A percentile compares a stretch with the other conserved stretches of the same genome.
These are phyloP conservation scores for Tauraco hartlaubi DNA, from an alignment of 2,797 vertebrate species.

Conservation along the genomic window DNA sequence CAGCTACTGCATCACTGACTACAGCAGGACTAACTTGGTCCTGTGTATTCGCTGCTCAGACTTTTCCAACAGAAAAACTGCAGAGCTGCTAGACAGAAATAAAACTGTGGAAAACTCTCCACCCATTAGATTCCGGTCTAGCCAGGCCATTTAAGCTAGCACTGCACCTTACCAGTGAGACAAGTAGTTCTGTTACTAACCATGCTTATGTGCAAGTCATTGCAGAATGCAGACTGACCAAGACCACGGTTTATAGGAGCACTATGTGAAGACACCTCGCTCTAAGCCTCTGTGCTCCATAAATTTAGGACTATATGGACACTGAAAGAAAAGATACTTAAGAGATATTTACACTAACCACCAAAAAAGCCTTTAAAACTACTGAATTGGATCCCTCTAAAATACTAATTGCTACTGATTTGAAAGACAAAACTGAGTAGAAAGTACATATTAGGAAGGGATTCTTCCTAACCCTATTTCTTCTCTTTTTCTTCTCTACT, in stretches of 20 bases:
- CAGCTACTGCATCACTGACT: background rate
- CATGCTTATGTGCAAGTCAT: rapidly evolving
- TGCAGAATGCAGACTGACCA: background rate
- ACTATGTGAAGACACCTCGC: background rate
- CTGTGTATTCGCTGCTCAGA: background rate
- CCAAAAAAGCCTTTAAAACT: background rate
- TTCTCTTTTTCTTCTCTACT: background rate
- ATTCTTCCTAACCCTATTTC: background rate
- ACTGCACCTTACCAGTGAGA: background rate
- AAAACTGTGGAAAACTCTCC: background rate
- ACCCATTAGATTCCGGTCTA: background rate
- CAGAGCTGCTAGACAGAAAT: background rate
- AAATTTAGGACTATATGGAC: background rate
- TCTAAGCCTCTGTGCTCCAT: background rate
- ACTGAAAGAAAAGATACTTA: background rate
- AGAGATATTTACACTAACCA: background rate
- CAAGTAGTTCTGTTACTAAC: background rate
- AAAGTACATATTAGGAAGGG: background rate
- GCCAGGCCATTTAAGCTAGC: background rate
- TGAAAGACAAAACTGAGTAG: background rate
- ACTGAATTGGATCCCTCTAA: background rate
- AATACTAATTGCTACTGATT: background rate
- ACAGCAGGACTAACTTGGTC: background rate
- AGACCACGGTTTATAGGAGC: background rate
- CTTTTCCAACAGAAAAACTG: background rate